Evolutionary conservation across 2,797 vertebrate genomes (phyloP), one percentile per base, ranked within the genome.

Genomic region (Pristis pectinata): DNA sequence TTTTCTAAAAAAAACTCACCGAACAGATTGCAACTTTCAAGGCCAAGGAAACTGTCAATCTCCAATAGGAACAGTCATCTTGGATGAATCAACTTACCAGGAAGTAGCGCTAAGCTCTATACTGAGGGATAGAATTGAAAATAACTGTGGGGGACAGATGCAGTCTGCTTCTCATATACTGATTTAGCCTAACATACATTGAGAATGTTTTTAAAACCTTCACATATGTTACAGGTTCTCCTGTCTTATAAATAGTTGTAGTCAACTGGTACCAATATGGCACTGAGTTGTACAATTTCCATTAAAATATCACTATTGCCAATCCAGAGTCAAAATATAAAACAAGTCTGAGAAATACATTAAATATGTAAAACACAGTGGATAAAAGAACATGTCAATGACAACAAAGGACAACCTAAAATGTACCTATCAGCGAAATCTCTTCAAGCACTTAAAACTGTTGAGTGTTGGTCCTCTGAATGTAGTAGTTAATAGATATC

Each of bases 161-260:
- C 67, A 49, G 92, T 94, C 70, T 94, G 92, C 41, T 76, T 76
- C 8, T 94, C 92, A 94, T 74, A 94, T 74, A 76, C 44, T 94
- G 70, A 94, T 94, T 94, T 94, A 94, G 44, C 72, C 0, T 76
- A 70, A 72, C 92, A 76, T 94, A 76, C 70, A 76, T 76, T 72
- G 44, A 76, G 30, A 94, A 94, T 72, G 92, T 76, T 53, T 70
- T 94, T 74, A 91, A 91, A 91, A 67, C n/a, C 92, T 34, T 53
- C 37, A 53, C 92, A 93, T 64, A 93, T 93, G 92, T 93, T 74
- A 93, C 30, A 93, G 61, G 70, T 93, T 74, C 64, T 93, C 37
- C 67, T 49, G 64, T 74, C 92, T 74, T 93, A 70, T 93, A 93
- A 49, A 70, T 92, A 74, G 37, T 64, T 93, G 67, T 72, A 64